Conservation (phyloP, 2,888 invertebrate species). For the Trypoxylon attenuatum region DNA sequence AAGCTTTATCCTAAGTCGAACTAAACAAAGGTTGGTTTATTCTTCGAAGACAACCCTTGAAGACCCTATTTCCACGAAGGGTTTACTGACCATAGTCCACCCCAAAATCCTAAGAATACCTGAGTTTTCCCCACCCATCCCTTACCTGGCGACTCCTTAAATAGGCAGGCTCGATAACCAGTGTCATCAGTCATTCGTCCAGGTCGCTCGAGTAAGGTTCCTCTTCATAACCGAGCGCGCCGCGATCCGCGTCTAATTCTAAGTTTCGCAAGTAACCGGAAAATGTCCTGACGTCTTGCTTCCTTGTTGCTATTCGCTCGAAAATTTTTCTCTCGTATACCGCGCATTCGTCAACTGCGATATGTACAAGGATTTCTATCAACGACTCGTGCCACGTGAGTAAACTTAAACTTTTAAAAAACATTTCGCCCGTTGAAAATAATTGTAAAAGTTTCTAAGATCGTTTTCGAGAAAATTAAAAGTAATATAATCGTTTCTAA, state of each 20-base stretch:
- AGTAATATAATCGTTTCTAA: too few relatives aligned
- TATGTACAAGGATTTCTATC: not conserved
- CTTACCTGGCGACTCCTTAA: conserved; percentile 28
- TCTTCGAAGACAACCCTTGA: too few relatives aligned
- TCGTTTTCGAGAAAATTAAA: too few relatives aligned
- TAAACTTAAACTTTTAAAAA: too few relatives aligned
- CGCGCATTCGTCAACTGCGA: not conserved
- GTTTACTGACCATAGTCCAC: not conserved
- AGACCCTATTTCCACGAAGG: not conserved
- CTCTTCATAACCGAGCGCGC: not conserved
- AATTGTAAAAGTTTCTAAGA: too few relatives aligned
- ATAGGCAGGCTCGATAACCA: conserved; percentile 28
- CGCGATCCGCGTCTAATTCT: not conserved
- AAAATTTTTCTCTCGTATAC: not conserved
- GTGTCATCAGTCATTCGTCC: conserved; percentile 44
- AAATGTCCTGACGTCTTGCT: not conserved
- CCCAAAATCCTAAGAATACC: conserved; percentile 23
- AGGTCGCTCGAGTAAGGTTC: conserved; percentile 2
- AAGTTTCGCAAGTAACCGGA: not conserved
- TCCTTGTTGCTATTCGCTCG: not conserved
- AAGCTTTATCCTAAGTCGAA: too few relatives aligned
- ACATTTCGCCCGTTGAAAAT: too few relatives aligned
- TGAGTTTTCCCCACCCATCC: conserved; percentile 31
- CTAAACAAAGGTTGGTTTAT: too few relatives aligned
- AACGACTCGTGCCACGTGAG: not conserved